Evolutionary conservation across 2,888 invertebrate genomes (phyloP), one percentile per base, ranked within the genome.

Genomic region (Galeopsomyia nigrocyanea): DNA sequence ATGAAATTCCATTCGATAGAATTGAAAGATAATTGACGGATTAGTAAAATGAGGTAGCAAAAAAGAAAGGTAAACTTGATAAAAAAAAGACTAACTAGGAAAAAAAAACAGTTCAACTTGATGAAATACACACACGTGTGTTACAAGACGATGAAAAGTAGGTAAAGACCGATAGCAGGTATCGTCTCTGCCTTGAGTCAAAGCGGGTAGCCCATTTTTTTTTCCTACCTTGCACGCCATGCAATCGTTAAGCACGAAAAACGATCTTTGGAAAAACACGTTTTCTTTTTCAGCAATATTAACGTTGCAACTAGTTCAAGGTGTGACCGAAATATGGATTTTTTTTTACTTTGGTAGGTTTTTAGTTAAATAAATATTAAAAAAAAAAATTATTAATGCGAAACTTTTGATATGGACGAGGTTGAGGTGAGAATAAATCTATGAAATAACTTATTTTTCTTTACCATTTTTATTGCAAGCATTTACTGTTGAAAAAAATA

Each of bases 151-250:
- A 19, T 46, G 19, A 70, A 78, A 78, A 77, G 77, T 78, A 77
- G 77, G 75, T 77, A 67, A 74, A 66, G 39, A 79, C 80, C 77
- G 82, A 82, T 83, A 82, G 77, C 71, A 68, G 78, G 71, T 81
- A 82, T 80, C 79, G 75, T 63, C 22, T 50, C 22, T 50, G 21
- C 53, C 69, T 79, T 74, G 75, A 77, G 75, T 75, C 39, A 13
- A 5, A 39, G 39, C 13, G 39, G 39, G 76, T 78, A 74, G 73
- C 73, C 58, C 60, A 71, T 62, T 69, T 71, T 72, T 39, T 39
- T 67, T 77, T 64, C 17, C 57, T 61, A 22, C 39, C 10, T 39
- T 77, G 65, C 75, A 71, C 10, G 39, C 39, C 13, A 39, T 39
- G 39, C 65, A 78, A 78, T 74, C 74, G 72, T 70, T 39, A 39